These are phyloP conservation scores for Panopea generosa DNA, from an alignment of 2,888 invertebrate genomes.

Conservation along the genomic window DNA sequence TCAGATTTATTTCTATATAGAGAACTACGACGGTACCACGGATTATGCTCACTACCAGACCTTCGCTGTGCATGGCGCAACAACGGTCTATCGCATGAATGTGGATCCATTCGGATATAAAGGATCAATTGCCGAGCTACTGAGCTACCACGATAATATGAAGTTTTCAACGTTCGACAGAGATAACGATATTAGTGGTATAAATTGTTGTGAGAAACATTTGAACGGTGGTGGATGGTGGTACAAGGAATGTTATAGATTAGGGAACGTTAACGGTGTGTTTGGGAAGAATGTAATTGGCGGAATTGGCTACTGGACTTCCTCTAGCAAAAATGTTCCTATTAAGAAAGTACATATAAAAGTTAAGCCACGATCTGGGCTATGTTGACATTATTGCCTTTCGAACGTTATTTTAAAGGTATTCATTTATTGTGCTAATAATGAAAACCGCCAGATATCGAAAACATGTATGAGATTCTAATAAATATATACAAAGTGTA, in stretches of 20 bases:
- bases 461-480: too few species aligned
- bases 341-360: conserved; percentile 11
- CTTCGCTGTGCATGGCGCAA: conserved; percentile 45
- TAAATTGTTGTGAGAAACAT: conserved; percentile 7
- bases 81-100: conserved; percentile 47
- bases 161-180: conserved; percentile 48
- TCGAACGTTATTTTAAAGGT: too few species aligned
- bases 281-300: conserved; percentile 32
- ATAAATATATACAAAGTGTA: too few species aligned
- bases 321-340: not conserved
- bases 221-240: conserved; percentile 47
- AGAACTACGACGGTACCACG: conserved; percentile 35
- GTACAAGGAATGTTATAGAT: conserved; percentile 35
- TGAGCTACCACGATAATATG: conserved; percentile 47
- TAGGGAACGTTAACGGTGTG: conserved; percentile 40
- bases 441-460: too few species aligned
- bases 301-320: conserved; percentile 30
- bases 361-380: conserved; percentile 12
- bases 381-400: too few species aligned
- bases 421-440: too few species aligned
- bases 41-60: conserved; percentile 41
- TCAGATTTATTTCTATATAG: conserved; percentile 44
- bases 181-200: conserved; percentile 31
- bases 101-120: conserved; percentile 85
- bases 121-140: conserved; percentile 24